A percentile compares a stretch with the other conserved stretches of the same genome.
Conservation (phyloP, 2,113 vertebrate species). For the Phyllopteryx taeniolatus region DNA sequence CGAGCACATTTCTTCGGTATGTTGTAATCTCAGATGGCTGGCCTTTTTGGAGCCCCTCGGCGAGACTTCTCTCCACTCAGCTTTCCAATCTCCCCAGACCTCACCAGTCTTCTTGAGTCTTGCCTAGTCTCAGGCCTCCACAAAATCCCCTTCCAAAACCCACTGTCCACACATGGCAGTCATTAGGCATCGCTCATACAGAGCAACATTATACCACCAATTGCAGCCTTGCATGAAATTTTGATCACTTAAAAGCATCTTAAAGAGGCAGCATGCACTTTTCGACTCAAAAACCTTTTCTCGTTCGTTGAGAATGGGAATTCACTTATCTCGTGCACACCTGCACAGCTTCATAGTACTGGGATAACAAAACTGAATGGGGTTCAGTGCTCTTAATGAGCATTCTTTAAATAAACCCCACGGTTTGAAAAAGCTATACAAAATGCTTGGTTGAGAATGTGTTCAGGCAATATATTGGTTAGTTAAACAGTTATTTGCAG, state of each 20-base stretch:
- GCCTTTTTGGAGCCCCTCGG: conserved; percentile 71
- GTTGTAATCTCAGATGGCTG: conserved; percentile 74
- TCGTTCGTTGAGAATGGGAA: conserved; percentile 64
- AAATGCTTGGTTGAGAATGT: conserved; percentile 26
- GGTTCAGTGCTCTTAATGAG: conserved; percentile 61
- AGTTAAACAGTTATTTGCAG: not conserved
- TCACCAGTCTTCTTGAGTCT: conserved; percentile 67
- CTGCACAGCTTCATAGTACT: conserved; percentile 48
- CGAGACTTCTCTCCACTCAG: conserved; percentile 60
- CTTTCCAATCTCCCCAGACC: conserved; percentile 67
- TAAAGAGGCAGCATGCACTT: conserved; percentile 69
- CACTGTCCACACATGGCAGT: conserved; percentile 72
- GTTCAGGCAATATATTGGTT: not conserved
- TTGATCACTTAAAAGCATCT: conserved; percentile 77
- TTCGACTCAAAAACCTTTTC: conserved; percentile 59
- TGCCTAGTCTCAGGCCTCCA: conserved; percentile 61
- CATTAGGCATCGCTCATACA: conserved; percentile 70
- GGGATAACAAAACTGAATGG: conserved; percentile 70
- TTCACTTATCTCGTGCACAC: conserved; percentile 57
- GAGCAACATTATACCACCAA: conserved; percentile 71
- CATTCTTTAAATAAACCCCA: conserved; percentile 66
- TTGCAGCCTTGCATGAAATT: conserved; percentile 66
- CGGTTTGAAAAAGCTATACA: conserved; percentile 31
- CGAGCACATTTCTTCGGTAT: conserved; percentile 72
- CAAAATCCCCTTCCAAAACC: conserved; percentile 55